Evolutionary conservation across 2,113 vertebrate genomes (phyloP), one percentile per base, ranked within the genome.

Genomic region (Pseudorhombus dupliciocellatus): DNA sequence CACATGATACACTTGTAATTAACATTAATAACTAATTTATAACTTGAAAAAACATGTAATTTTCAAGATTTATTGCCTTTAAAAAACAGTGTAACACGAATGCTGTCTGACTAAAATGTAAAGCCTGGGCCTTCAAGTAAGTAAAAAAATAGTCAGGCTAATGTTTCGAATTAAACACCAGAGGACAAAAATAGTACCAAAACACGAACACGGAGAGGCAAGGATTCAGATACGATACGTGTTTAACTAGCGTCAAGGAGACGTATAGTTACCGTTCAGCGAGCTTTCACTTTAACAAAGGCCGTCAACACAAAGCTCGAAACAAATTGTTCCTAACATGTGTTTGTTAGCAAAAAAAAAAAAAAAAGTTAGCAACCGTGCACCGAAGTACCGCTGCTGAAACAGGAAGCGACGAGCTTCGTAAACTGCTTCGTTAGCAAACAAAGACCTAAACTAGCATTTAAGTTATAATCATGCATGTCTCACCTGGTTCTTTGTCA

Each of bases 401-500:
- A 31, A 20, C 7, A 42, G 11, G 42, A 46, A 46, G 2, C 2
- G 7, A 50, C 46, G 46, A n/a, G 14, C 20, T n/a, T 2, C 2
- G 12, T 9, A 2, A 50, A 50, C 9, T 21, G 50, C 24, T 52
- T 21, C 1, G 11, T 8, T 24, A 64, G 21, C 12, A 42, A 14
- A 7, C 1, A 61, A 28, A 26, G 0, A 4, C 3, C 0, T 1
- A 16, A 58, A 59, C 2, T 1, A 4, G 1, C 20, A 7, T 51
- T 34, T 16, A 54, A 0, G 15, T 12, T 14, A 37, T 16, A 22
- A 25, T 18, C 2, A 9, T 4, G 59, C 0, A 40, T 4, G 12
- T 67, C 46, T 70, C 67, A 87, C 70, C 69, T 64, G 5, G 0
- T 42, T 25, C 1, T 53, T 21, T 22, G 40, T 1, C 28, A 4